Evolutionary conservation across 2,888 invertebrate genomes (phyloP), one percentile per base, ranked within the genome.

Genomic region (Amaurobius ferox): DNA sequence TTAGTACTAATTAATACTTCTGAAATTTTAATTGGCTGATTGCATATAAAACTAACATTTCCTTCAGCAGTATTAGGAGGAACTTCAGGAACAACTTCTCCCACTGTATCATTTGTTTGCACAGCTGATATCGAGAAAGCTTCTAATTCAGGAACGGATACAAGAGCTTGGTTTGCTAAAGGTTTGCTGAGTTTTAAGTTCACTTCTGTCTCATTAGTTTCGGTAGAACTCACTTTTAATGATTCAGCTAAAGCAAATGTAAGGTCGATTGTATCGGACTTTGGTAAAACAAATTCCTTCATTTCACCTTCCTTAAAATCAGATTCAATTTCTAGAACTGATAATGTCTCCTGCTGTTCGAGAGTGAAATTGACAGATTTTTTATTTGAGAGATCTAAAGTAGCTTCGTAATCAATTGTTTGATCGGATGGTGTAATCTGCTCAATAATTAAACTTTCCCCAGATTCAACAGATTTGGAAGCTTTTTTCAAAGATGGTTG

Each of bases 221-320:
- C 76, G 6, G 73, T 35, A 5, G 78, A 62, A 29, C 61, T 39
- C 0, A 88, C 35, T 76, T 83, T 74, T 48, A 88, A n/a, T 7
- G 86, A 48, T 26, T 88, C 62, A 6, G 48, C 48, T 1, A 48
- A n/a, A 26, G 62, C 16, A 1, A 88, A 32, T 19, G 73, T 55
- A 11, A 79, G 32, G 7, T 26, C 26, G 11, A 74, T 61, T 19
- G 68, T 30, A 32, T 35, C 74, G 30, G 26, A 40, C 3, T 29
- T 11, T 28, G 88, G 88, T n/a, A 87, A 62, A 23, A 61, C 19
- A 26, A 79, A 79, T 26, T 89, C 90, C 40, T 90, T 90, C 3
- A 91, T 88, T 73, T 90, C 90, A 72, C 90, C 89, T 66, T 90
- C 91, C 88, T 91, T 91, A n/a, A 79, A 30, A 32, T 67, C 66